Evolutionary conservation across 2,113 vertebrate species (phyloP), one percentile per base, ranked within the genome.

Genomic region (Chaetops frenatus): DNA sequence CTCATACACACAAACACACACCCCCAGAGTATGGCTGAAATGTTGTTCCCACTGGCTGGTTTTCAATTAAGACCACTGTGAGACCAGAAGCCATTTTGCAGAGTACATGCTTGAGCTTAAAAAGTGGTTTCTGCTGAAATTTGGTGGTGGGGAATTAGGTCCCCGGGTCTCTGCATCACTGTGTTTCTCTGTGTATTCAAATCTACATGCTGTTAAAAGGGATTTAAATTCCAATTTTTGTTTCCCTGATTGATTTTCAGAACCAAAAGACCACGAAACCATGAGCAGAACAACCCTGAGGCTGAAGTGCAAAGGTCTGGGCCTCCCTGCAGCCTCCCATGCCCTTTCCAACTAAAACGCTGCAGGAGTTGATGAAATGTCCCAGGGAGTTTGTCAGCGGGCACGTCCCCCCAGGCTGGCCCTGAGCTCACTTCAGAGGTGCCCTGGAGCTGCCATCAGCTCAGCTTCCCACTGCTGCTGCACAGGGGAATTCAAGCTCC

Each of bases 221-320:
- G 19, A 65, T 86, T 77, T 83, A 40, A 53, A 45, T 61, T 56
- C 24, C 1, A 3, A 7, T 60, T 92, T 72, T 67, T 40, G 11
- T 60, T 94, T 70, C 44, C 47, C n/a, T 45, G 33, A 57, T 72
- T 69, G 62, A 71, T 60, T 74, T 81, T 60, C 5, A 60, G 64
- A 90, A 28, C 21, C 8, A 51, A 77, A 81, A 35, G 79, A 56
- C n/a, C 12, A n/a, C 15, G 48, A 78, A 88, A 81, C 60, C 36
- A 35, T 0, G 3, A 74, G 15, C 1, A 1, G 35, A 38, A n/a
- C 20, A 86, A n/a, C 48, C 27, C 60, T 31, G n/a, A 88, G 31
- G 70, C 48, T 2, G 12, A 15, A 9, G 7, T n/a, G 57, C 23
- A 45, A 48, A 62, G 19, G 29, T 31, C 65, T 78, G 18, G 13